Conservation (phyloP, 1,140 invertebrate genomes). For the Geopemphigus sp. region DNA sequence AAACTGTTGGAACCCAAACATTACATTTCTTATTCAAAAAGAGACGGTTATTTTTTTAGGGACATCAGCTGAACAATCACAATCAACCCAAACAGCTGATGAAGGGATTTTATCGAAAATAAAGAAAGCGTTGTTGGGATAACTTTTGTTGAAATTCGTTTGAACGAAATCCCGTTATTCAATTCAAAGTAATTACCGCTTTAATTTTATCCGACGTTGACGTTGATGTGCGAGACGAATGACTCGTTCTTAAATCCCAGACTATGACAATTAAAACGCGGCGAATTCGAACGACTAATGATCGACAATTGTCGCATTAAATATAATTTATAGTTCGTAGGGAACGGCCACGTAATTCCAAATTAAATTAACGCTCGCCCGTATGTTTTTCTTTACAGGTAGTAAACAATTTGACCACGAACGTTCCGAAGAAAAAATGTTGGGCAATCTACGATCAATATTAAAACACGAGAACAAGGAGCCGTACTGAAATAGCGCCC, state of each 20-base stretch:
- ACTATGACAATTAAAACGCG: slow-evolving; percentile 8
- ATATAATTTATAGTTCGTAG: background rate
- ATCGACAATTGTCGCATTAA: too few relatives aligned
- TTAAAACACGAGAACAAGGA: background rate
- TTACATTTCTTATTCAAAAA: slow-evolving; percentile 1
- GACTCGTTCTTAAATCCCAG: background rate
- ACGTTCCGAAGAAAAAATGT: background rate
- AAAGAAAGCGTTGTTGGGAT: slow-evolving; percentile 43
- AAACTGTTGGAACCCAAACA: background rate
- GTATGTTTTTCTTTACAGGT: slow-evolving; percentile 23
- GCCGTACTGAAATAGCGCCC: too few relatives aligned
- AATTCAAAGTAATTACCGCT: slow-evolving; percentile 14
- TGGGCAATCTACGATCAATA: background rate
- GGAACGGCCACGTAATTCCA: background rate
- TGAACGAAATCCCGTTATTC: background rate
- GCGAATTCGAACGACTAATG: too few relatives aligned
- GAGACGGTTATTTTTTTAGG: slow-evolving; percentile 33
- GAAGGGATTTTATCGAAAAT: slow-evolving; percentile 43
- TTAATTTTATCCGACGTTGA: background rate
- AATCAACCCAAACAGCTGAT: slow-evolving; percentile 34
- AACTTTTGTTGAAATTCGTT: background rate
- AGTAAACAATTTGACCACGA: slow-evolving; percentile 27
- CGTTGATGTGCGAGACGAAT: background rate
- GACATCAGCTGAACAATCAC: slow-evolving; percentile 18
- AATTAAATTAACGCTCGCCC: slow-evolving; percentile 1